Evolutionary conservation across 2,113 vertebrate species (phyloP).

Genomic region (human (Homo sapiens)): GRCh38 chr1:212211501-212212000

Average conservation of each 20-base stretch:
- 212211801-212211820: no score
- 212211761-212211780: no score
- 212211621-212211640: neutral
- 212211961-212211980: no score
- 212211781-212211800: no score
- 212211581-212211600: neutral
- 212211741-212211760: neutral
- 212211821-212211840: no score
- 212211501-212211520: neutral
- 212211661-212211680: neutral
- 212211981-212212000: no score
- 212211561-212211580: neutral
- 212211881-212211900: no score
- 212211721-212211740: neutral
- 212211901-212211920: no score
- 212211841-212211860: no score
- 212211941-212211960: no score
- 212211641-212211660: neutral
- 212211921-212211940: no score
- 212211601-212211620: neutral
- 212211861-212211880: no score
- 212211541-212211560: neutral
- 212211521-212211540: neutral
- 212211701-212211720: neutral
- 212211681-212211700: neutral